Conservation (phyloP, 2,113 vertebrate genomes). For the Malurus melanocephalus region DNA sequence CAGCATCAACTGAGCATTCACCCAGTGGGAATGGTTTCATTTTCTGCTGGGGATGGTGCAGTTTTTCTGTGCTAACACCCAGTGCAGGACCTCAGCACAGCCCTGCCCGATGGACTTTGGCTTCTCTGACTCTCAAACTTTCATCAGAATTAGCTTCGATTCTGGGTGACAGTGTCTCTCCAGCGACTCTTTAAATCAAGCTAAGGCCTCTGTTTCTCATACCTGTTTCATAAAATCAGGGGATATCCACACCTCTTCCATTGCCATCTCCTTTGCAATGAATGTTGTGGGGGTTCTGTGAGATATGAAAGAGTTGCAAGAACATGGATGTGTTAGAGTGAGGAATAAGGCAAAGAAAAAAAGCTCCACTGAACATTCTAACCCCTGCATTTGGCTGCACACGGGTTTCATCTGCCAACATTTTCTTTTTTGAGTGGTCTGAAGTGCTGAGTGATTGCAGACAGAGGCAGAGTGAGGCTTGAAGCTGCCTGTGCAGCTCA, state of each 20-base stretch:
- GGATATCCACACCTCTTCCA: not conserved
- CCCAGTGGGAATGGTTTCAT: not conserved
- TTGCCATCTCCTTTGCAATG: not conserved
- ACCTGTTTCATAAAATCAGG: constrained; percentile 13
- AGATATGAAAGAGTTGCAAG: constrained; percentile 1
- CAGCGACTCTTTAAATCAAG: not conserved
- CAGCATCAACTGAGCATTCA: not conserved
- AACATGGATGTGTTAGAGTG: constrained; percentile 4
- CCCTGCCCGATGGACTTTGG: not conserved
- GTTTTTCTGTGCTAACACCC: not conserved
- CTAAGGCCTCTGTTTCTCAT: not conserved
- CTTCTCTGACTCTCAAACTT: not conserved
- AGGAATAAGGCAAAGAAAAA: not conserved
- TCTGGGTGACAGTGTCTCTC: not conserved
- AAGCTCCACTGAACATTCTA: constrained; percentile 39
- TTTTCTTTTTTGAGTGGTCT: constrained; percentile 24
- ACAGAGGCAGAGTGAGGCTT: constrained; percentile 22
- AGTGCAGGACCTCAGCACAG: accelerated
- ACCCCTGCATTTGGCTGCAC: not conserved
- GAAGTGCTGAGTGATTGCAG: constrained; percentile 48
- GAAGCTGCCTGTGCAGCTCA: constrained; percentile 24
- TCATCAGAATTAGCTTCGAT: not conserved
- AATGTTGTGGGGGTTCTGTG: not conserved
- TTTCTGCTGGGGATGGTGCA: not conserved
- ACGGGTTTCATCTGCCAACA: not conserved